Evolutionary conservation across 2,797 vertebrate species (phyloP).

Genomic region (Delichon dasypus): DNA sequence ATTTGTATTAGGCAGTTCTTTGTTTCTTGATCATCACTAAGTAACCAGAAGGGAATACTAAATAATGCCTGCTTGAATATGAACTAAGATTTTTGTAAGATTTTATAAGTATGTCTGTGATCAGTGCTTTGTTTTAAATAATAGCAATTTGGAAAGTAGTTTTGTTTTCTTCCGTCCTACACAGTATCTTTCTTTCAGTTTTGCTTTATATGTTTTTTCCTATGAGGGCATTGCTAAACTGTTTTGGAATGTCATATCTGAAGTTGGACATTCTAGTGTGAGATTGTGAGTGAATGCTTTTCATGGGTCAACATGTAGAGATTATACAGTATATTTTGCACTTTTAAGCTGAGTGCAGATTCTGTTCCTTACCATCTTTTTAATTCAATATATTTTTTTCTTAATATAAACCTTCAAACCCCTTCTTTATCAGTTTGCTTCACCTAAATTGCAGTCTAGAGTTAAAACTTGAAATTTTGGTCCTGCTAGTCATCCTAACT

Average conservation of each 20-base stretch:
- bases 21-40: neutral
- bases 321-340: neutral
- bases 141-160: neutral
- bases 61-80: neutral
- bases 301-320: neutral
- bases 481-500: neutral
- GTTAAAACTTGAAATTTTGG: neutral
- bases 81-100: neutral
- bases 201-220: neutral
- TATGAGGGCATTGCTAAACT: neutral
- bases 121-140: neutral
- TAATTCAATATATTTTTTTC: neutral
- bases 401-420: neutral
- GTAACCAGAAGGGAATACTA: neutral
- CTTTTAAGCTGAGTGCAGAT: neutral
- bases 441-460: neutral
- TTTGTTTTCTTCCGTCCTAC: neutral
- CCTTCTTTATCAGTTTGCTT: neutral
- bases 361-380: neutral
- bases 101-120: neutral
- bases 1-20: slow-evolving; percentile 1
- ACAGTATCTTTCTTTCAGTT: neutral
- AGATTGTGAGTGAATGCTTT: neutral
- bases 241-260: neutral
- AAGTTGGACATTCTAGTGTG: neutral